Percentiles rank a stretch among this genome's conserved stretches.
These are phyloP conservation scores for Crypturellus tataupa DNA, from an alignment of 2,797 vertebrate genomes.

Conservation along the genomic window DNA sequence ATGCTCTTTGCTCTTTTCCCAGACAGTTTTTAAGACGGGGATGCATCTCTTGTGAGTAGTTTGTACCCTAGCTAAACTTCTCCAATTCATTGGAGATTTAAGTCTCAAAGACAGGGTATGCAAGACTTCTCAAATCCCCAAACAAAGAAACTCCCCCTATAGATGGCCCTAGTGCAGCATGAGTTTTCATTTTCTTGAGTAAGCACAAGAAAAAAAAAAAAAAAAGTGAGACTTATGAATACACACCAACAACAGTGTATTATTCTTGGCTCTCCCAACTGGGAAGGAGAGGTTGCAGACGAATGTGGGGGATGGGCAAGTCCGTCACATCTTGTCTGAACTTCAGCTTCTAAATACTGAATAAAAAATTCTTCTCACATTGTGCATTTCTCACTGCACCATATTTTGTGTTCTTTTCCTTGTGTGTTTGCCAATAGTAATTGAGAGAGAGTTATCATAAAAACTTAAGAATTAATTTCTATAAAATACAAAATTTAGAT, in stretches of 20 bases:
- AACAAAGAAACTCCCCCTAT: background rate
- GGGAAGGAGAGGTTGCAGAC: background rate
- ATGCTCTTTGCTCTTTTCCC: background rate
- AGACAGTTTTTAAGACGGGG: background rate
- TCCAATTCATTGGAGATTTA: background rate
- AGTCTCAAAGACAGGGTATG: background rate
- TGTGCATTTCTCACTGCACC: background rate
- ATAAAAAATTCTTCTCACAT: background rate
- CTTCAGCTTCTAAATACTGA: background rate
- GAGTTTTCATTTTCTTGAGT: constrained; percentile 7
- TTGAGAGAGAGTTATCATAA: background rate
- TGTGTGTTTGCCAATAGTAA: background rate
- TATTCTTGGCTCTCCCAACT: constrained; percentile 24
- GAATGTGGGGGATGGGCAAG: background rate
- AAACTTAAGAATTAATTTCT: rapidly evolving
- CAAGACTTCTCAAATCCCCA: constrained; percentile 22
- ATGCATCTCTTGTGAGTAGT: background rate
- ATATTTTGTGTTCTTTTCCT: background rate
- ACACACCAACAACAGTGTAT: constrained; percentile 11
- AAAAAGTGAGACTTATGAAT: background rate
- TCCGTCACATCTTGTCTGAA: background rate
- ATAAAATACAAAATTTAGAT: background rate
- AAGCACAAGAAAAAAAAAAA: constrained; percentile 21
- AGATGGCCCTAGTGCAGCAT: background rate
- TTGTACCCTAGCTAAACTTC: constrained; percentile 3